Base-by-base conservation (phyloP, 2,888 invertebrate species). In the Plebejus anna region DNA sequence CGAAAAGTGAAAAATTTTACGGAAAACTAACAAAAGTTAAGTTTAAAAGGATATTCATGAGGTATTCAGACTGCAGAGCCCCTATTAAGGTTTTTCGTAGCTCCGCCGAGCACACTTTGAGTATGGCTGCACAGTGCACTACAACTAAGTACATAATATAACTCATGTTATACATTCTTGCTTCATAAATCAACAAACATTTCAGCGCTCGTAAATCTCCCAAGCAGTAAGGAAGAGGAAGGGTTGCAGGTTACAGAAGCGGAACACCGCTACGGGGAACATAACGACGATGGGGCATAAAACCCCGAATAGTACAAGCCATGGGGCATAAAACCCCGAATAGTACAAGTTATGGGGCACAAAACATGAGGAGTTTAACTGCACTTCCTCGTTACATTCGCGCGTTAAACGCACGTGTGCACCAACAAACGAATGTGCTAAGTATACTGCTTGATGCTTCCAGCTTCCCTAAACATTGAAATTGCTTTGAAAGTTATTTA, bases 191-290 rank as follows among this genome's bases (percentile, higher is more conserved):
- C 32, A 66, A 66, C 66, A 66, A 66, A 66, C 66, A 66, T 66
- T 66, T 66, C 32, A 66, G 32, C 13, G 66, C 4, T 66, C 66
- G 32, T 66, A 36, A 66, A 66, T 36, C 61, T 61, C 28, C 22
- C 28, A 5, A 66, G 32, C 36, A 66, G 66, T 66, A 66, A 66
- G 66, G 66, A 66, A 66, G 66, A 66, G 66, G 66, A 66, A 66
- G 66, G 32, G 32, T 66, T 16, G 61, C 61, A 22, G 9, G 9
- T 22, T 59, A 66, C 32, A 66, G 61, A 28, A 66, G 59, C 59
- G 22, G 22, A 22, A 59, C 7, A 9, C 22, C 9, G 22, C 28
- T 22, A 66, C 61, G 13, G 61, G 61, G 22, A 55, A 55, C 55
- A 55, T 16, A 55, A 16, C 55, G 28, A 11, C 61, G 22, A 66